Evolutionary conservation across 2,888 invertebrate genomes (phyloP).

Genomic region (Steinernema hermaphroditum): DNA sequence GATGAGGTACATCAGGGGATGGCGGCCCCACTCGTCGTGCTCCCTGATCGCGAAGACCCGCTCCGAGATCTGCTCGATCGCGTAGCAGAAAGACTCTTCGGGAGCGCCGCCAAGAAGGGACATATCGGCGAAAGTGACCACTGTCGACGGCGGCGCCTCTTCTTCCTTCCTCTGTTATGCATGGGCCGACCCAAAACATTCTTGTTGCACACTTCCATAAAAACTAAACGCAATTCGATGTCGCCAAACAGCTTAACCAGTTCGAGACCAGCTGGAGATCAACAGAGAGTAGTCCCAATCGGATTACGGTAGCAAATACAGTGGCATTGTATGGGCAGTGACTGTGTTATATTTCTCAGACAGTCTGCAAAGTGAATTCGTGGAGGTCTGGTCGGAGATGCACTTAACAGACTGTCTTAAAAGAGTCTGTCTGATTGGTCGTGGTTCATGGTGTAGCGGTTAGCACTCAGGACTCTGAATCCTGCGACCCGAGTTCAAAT

Average conservation of each 20-base stretch:
- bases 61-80: constrained; percentile 12
- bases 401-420: no score
- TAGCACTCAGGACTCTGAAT: constrained; percentile 61
- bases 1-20: constrained; percentile 12
- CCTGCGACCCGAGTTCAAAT: constrained; percentile 55
- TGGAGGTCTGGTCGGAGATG: no score
- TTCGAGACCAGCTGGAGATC: no score
- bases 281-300: no score
- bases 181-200: not conserved
- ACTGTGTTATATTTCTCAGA: no score
- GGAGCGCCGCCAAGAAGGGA: not conserved
- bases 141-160: not conserved
- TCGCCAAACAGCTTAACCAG: no score
- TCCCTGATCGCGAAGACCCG: constrained; percentile 11
- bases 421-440: no score
- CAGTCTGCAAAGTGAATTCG: no score
- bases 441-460: constrained; percentile 51
- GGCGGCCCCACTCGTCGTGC: constrained; percentile 10
- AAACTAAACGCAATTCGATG: constrained; percentile 20
- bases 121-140: not conserved
- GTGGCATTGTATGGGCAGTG: no score
- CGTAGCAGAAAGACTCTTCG: constrained; percentile 17
- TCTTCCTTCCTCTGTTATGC: constrained; percentile 1
- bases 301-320: no score
- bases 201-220: not conserved